Base-by-base conservation (phyloP, 2,797 vertebrate species). In the Benthosema pterotum region DNA sequence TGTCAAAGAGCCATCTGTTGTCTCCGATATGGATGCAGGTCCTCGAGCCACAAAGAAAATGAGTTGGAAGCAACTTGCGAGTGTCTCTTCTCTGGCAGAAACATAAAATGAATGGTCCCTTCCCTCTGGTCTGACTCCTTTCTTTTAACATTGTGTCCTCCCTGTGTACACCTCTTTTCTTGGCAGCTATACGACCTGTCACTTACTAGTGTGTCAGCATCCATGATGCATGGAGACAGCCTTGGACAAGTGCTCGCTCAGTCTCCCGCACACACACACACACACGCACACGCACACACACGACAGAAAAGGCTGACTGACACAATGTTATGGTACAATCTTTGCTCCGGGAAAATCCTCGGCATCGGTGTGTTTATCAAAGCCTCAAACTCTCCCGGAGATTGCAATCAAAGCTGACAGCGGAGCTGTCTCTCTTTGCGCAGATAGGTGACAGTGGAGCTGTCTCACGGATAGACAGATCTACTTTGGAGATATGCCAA, bases 321-420 rank as follows among this genome's bases (percentile, higher is more conserved):
- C 52, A 56, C 63, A 48, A 32, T 6, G 62, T 62, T 48, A 32
- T 6, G 60, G 69, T 70, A 56, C 64, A 51, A 68, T 69, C 75
- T 72, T 78, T 77, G 53, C 73, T 77, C 71, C 63, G 58, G 65
- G 15, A 60, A 63, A 63, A 69, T 65, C 63, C 52, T 58, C 78
- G 78, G 83, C 83, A 90, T 78, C 84, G 76, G 72, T 84, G 67
- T 65, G 54, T 52, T 65, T 78, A 79, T 87, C 79, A 85, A 83
- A 81, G 82, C 52, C 72, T 53, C 19, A 1, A 66, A 60, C 38
- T 78, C 71, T 55, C 48, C 65, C 51, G 46, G 75, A 66, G 67
- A 77, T 61, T 1, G 28, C 46, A 57, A 89, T 87, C 73, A 84
- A 82, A 87, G 71, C 63, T 71, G 84, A 88, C 86, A 80, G 78